Conservation (phyloP, 2,797 vertebrate genomes). For the Sebastolobus altivelis region DNA sequence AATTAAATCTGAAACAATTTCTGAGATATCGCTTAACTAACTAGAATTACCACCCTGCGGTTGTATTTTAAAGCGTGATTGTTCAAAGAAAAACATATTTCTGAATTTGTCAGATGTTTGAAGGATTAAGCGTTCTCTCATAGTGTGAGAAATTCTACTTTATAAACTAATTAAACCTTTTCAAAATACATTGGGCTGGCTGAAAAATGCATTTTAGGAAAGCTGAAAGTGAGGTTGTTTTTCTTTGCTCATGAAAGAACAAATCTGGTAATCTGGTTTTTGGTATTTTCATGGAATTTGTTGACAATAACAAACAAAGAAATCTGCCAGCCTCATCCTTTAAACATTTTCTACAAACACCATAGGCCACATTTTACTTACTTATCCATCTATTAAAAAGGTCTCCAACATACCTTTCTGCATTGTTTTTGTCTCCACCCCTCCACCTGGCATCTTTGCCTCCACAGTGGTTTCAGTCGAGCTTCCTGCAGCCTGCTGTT, state of each 20-base stretch:
- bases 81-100: too few species aligned
- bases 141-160: too few species aligned
- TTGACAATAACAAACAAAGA: not conserved
- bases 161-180: too few species aligned
- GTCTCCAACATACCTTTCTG: conserved; percentile 29
- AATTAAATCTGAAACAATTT: not conserved
- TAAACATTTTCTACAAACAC: not conserved
- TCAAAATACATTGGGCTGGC: too few species aligned
- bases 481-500: not conserved
- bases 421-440: not conserved
- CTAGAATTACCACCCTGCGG: too few species aligned
- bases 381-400: not conserved
- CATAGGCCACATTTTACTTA: not conserved
- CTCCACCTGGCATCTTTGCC: not conserved
- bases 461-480: not conserved
- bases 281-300: not conserved
- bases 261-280: not conserved
- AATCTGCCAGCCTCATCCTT: not conserved
- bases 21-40: not conserved
- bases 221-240: too few species aligned
- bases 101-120: too few species aligned
- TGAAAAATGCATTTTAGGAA: too few species aligned
- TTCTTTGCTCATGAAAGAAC: too few species aligned
- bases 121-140: too few species aligned
- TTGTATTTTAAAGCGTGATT: too few species aligned